These are phyloP conservation scores for Limnephilus rhombicus DNA, from an alignment of 2,888 invertebrate genomes.

Conservation along the genomic window DNA sequence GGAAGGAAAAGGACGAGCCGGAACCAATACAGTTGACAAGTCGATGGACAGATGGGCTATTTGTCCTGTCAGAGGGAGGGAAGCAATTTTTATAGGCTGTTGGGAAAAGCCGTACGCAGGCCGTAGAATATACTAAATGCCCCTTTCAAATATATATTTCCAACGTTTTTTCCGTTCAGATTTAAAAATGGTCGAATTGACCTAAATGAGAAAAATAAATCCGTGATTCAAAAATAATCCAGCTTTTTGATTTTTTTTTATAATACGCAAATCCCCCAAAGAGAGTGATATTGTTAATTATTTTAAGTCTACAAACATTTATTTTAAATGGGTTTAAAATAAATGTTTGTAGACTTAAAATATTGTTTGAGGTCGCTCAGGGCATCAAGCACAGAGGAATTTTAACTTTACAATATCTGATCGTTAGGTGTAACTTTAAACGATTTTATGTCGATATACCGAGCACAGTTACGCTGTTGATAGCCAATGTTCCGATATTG, in stretches of 20 bases:
- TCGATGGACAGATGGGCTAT: conserved; percentile 65
- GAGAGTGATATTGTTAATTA: no score
- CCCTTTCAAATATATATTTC: background rate
- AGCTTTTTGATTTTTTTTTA: background rate
- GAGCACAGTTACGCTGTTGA: no score
- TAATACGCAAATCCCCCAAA: no score
- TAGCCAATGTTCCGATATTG: no score
- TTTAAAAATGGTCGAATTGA: background rate
- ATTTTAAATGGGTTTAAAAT: background rate
- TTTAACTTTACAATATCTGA: no score
- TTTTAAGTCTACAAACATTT: no score
- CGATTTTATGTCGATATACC: no score
- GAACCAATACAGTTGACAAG: conserved; percentile 60
- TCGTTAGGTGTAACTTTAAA: no score
- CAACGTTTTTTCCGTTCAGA: background rate
- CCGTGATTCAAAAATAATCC: background rate
- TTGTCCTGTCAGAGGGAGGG: conserved; percentile 58
- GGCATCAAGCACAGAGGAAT: no score
- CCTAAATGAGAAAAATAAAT: background rate
- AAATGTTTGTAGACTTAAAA: background rate
- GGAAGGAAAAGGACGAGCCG: background rate
- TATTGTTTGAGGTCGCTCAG: no score
- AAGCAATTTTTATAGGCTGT: conserved; percentile 32
- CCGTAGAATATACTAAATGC: background rate
- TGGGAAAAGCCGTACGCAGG: background rate